Conservation (phyloP, 2,888 invertebrate species). For the Aethes cnicana region DNA sequence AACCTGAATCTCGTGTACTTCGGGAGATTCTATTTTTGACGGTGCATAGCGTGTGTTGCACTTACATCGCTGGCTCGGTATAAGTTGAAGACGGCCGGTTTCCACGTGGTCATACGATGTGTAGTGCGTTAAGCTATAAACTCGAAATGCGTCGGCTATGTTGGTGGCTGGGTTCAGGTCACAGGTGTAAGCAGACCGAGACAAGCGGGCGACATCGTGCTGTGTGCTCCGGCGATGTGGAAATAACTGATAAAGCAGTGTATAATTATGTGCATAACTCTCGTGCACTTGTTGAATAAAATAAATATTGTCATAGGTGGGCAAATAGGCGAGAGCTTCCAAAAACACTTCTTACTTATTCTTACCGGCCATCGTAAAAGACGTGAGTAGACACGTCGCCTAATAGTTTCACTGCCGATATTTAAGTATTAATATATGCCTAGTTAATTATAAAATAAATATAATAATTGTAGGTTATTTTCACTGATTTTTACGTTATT, state of each 20-base stretch:
- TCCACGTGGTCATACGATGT: constrained; percentile 7
- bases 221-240: constrained; percentile 53
- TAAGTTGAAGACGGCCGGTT: constrained; percentile 9
- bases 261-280: constrained; percentile 31
- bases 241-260: constrained; percentile 49
- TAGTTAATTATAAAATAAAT: too few species aligned
- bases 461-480: too few species aligned
- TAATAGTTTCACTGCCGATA: too few species aligned
- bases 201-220: constrained; percentile 68
- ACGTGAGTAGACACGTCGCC: not conserved
- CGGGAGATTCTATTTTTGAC: constrained; percentile 46
- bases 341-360: not conserved
- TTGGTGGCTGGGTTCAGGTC: constrained; percentile 55
- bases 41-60: constrained; percentile 48
- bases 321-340: not conserved
- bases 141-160: constrained; percentile 39
- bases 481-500: too few species aligned
- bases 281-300: constrained; percentile 10
- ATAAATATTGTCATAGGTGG: constrained; percentile 4
- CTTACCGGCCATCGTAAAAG: not conserved
- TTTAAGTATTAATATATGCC: too few species aligned
- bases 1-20: constrained; percentile 60
- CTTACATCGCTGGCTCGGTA: constrained; percentile 50
- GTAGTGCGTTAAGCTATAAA: constrained; percentile 23
- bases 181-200: constrained; percentile 66